Conservation (phyloP, 1,140 invertebrate species). For the Medauroidea extradentata region DNA sequence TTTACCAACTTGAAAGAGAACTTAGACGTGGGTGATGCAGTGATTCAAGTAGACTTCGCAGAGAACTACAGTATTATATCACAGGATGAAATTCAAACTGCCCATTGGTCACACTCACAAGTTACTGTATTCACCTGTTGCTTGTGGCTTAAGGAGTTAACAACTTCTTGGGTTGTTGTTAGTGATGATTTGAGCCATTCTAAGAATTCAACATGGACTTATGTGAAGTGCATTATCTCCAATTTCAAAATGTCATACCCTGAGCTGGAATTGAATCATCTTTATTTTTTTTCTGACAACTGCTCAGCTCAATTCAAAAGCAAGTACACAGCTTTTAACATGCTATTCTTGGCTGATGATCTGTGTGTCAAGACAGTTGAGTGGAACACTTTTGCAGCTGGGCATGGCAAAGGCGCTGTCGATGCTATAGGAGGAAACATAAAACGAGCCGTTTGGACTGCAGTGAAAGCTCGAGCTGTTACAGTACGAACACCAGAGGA, state of each 20-base stretch:
- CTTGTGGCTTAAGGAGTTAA: neutral
- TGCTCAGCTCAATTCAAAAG: constrained; percentile 29
- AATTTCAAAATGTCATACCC: neutral
- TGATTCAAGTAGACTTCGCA: neutral
- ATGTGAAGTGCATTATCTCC: neutral
- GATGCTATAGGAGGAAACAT: constrained; percentile 19
- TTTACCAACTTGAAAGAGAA: no score
- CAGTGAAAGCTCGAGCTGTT: no score
- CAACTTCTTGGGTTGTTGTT: neutral
- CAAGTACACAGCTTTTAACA: constrained; percentile 21
- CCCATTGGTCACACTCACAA: neutral
- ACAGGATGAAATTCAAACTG: neutral
- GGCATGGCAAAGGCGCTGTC: constrained; percentile 28
- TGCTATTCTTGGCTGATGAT: neutral
- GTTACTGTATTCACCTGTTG: no score
- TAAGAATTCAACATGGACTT: neutral
- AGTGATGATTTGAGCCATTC: neutral
- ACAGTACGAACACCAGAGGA: no score
- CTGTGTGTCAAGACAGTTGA: constrained; percentile 25
- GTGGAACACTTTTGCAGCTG: constrained; percentile 31
- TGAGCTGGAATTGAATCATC: neutral
- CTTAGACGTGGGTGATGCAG: no score
- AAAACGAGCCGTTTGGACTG: no score
- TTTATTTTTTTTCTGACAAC: constrained; percentile 23
- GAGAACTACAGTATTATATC: constrained; percentile 6